Evolutionary conservation across 2,113 vertebrate genomes (phyloP), one percentile per base, ranked within the genome.

Genomic region (Tauraco erythrolophus): DNA sequence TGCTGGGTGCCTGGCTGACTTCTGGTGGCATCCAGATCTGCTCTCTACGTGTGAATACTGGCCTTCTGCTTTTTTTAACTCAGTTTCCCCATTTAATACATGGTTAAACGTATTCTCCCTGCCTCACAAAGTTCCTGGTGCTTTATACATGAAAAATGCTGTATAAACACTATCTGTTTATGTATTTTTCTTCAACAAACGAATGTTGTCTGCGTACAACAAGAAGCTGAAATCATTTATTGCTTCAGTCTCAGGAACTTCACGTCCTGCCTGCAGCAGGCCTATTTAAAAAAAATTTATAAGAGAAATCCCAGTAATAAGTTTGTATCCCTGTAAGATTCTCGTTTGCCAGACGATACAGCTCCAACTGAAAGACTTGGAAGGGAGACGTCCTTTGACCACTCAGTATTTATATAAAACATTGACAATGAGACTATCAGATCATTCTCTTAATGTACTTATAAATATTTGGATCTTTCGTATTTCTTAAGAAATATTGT

Each of bases 381-480:
- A 76, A 87, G 28, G 83, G 54, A 86, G 65, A 46, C 0, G 0
- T 91, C 76, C 92, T 94, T 71, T 62, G 79, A 31, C 82, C 1
- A 0, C 54, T 74, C 90, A 12, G 46, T 89, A 11, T 90, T 95
- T 91, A 48, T 92, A 39, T 90, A 86, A 93, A 95, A 84, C 77
- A 97, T 77, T 74, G 95, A 97, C 88, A 89, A 21, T 21, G 61
- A 72, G 50, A 76, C 80, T 71, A 86, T 93, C 75, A 41, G 92
- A 78, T 81, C n/a, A 88, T 89, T 84, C 80, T 89, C 89, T 86
- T 90, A 91, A 94, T 82, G 77, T 53, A 88, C 93, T 95, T 95
- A 92, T 64, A 97, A 95, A 97, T 97, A 95, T 93, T 95, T 93
- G 89, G 93, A n/a, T 93, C 93, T 95, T 96, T 90, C 79, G 33